These are phyloP conservation scores for Ectemnius lituratus DNA, from an alignment of 2,888 invertebrate species.

Conservation along the genomic window DNA sequence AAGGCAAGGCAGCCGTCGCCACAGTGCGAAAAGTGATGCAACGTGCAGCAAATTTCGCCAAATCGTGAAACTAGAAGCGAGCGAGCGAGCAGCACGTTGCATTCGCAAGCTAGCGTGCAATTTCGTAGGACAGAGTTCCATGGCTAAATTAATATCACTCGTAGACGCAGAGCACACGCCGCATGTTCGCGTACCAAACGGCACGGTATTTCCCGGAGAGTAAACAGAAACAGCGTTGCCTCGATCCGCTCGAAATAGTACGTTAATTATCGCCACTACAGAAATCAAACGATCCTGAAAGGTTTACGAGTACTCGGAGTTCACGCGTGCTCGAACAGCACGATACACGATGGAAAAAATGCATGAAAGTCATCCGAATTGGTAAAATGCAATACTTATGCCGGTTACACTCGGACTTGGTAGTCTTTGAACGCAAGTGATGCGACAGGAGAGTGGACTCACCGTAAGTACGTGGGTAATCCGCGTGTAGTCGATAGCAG, in stretches of 20 bases:
- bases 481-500: constrained; percentile 64
- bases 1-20: too few relatives aligned
- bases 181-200: constrained; percentile 13
- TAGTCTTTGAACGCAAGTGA: background rate
- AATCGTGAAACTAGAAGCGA: background rate
- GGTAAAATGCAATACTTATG: background rate
- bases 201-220: constrained; percentile 5
- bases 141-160: background rate
- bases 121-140: too few relatives aligned
- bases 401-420: too few relatives aligned
- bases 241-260: constrained; percentile 17
- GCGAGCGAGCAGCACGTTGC: background rate
- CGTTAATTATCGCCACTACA: constrained; percentile 7
- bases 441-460: constrained; percentile 49
- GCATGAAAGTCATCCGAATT: background rate
- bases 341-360: background rate
- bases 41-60: background rate
- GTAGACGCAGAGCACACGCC: constrained; percentile 9
- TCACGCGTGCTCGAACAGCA: background rate
- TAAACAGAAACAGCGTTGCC: constrained; percentile 30
- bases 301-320: constrained; percentile 20
- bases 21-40: too few relatives aligned
- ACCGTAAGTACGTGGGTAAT: constrained; percentile 74
- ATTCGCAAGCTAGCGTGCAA: background rate
- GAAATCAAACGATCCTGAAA: constrained; percentile 28